Evolutionary conservation across 2,888 invertebrate species (phyloP), one percentile per base, ranked within the genome.

Genomic region (Helobdella robusta): DNA sequence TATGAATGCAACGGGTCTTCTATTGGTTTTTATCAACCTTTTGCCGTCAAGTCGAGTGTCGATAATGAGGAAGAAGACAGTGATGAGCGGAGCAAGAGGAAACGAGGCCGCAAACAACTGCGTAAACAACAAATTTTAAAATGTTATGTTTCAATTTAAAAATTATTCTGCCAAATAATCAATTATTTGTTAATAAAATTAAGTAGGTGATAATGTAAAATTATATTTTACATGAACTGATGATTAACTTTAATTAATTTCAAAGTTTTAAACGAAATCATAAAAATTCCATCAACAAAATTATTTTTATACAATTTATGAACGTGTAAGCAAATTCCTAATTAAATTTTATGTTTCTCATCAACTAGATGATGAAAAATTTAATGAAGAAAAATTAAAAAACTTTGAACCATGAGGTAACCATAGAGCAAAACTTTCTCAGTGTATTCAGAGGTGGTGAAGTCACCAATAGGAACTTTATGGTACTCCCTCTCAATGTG

Each of bases 101-200:
- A 82, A 80, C 0, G 82, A 78, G 0, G 80, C 80, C 0, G 82
- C 80, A 75, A 82, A 82, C 72, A 82, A 73, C 82, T 82, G 73
- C 8, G n/a, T n/a, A n/a, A n/a, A 64, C 18, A 44, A 44, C 11
- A 44, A 44, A 44, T 18, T 44, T 15, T 44, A 15, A 44, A 15
- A 44, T 44, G 18, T 52, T 11, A 52, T 20, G 23, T 23, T 52
- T 52, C 23, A 20, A 18, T 44, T 44, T 44, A n/a, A n/a, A n/a
- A n/a, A n/a, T n/a, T n/a, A n/a, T n/a, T n/a, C n/a, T n/a, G n/a
- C n/a, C n/a, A n/a, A n/a, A n/a, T n/a, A n/a, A n/a, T n/a, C n/a
- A n/a, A n/a, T n/a, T n/a, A n/a, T n/a, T n/a, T n/a, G n/a, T n/a
- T n/a, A n/a, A n/a, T n/a, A n/a, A n/a, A n/a, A n/a, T n/a, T n/a